These are phyloP conservation scores for Perdita meconis DNA, from an alignment of 2,888 invertebrate species.

Conservation along the genomic window DNA sequence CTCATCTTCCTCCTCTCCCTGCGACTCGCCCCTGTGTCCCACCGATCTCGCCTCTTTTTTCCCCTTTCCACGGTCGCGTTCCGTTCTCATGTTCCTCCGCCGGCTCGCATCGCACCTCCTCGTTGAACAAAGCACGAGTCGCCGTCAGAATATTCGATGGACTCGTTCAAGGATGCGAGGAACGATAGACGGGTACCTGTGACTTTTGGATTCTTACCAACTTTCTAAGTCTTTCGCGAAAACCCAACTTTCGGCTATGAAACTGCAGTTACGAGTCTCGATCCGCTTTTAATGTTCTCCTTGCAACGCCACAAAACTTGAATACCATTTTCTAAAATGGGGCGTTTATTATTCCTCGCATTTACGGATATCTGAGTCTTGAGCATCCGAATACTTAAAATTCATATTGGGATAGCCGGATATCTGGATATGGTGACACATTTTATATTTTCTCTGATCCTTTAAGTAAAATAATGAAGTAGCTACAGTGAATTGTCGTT, in stretches of 20 bases:
- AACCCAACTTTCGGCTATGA: neutral
- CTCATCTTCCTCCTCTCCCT: conserved; percentile 24
- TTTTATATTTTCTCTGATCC: no score
- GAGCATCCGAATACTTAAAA: no score
- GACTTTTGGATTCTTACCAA: neutral
- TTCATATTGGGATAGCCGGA: no score
- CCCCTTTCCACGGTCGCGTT: conserved; percentile 18
- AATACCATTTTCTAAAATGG: no score
- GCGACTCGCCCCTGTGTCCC: conserved; percentile 9
- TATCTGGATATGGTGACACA: no score
- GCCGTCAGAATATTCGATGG: conserved; percentile 68
- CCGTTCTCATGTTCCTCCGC: conserved; percentile 21
- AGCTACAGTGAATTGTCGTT: no score
- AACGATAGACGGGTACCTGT: conserved; percentile 26
- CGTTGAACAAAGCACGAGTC: conserved; percentile 63
- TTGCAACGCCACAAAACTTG: no score
- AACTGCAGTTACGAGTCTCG: neutral
- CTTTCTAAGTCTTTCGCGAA: conserved; percentile 3
- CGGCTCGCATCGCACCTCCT: conserved; percentile 33
- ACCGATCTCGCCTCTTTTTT: conserved; percentile 9
- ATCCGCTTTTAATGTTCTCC: no score
- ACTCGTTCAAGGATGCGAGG: conserved; percentile 45
- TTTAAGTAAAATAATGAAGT: no score
- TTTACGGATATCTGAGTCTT: no score
- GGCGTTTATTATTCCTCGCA: no score